Evolutionary conservation across 2,888 invertebrate species (phyloP).

Genomic region (Neocrepidodera transversa): DNA sequence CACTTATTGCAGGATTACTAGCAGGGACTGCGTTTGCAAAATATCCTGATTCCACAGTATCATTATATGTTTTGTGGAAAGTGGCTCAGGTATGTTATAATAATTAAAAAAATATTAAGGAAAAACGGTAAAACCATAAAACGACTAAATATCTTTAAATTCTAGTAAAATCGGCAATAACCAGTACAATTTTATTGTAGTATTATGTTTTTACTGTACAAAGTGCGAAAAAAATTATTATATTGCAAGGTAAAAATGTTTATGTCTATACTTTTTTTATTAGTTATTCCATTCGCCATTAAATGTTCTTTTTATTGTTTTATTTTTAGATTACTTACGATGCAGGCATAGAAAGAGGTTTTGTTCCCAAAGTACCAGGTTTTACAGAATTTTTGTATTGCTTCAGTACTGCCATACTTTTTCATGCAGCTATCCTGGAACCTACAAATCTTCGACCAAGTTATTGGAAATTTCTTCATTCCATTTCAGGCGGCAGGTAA

Average conservation of each 20-base stretch:
- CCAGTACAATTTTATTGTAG: too few species aligned
- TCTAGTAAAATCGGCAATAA: too few species aligned
- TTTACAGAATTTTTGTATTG: constrained; percentile 78
- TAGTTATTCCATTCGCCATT: too few species aligned
- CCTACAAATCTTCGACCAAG: constrained; percentile 80
- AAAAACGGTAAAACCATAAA: too few species aligned
- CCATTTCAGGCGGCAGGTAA: constrained; percentile 75
- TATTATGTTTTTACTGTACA: too few species aligned
- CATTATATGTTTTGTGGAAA: constrained; percentile 86
- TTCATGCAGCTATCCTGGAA: constrained; percentile 80
- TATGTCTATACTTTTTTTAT: too few species aligned
- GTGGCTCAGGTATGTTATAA: constrained; percentile 70
- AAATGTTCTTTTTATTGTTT: too few species aligned
- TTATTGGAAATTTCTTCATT: constrained; percentile 81
- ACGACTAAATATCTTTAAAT: too few species aligned
- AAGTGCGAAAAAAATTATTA: too few species aligned
- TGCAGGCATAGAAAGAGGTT: constrained; percentile 70
- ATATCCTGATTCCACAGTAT: constrained; percentile 79
- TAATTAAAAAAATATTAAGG: too few species aligned
- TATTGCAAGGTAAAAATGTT: too few species aligned
- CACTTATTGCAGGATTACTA: constrained; percentile 74
- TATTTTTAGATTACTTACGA: constrained; percentile 71
- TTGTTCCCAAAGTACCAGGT: constrained; percentile 72
- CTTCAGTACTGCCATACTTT: constrained; percentile 77
- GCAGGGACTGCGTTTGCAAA: constrained; percentile 75